A percentile compares a stretch with the other conserved stretches of the same genome.
These are phyloP conservation scores for human DNA, from an alignment of 2,113 vertebrate species.

Conservation along the genomic window GRCh38 chr9:119325001-119325500, in stretches of 20 bases:
- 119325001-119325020: too few relatives aligned
- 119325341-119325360: neutral
- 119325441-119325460: neutral
- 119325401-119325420: neutral
- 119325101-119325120: too few relatives aligned
- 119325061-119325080: too few relatives aligned
- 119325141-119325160: too few relatives aligned
- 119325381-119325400: neutral
- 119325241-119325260: neutral
- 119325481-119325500: neutral
- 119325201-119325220: neutral
- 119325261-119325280: neutral
- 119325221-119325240: neutral
- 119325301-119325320: neutral
- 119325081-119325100: too few relatives aligned
- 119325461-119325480: neutral
- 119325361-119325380: too few relatives aligned
- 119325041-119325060: too few relatives aligned
- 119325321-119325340: neutral
- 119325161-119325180: neutral
- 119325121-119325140: too few relatives aligned
- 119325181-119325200: neutral
- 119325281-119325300: neutral
- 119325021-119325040: too few relatives aligned
- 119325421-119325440: neutral